Evolutionary conservation across 2,797 vertebrate species (phyloP), one percentile per base, ranked within the genome.

Genomic region (Sebastes umbrosus): DNA sequence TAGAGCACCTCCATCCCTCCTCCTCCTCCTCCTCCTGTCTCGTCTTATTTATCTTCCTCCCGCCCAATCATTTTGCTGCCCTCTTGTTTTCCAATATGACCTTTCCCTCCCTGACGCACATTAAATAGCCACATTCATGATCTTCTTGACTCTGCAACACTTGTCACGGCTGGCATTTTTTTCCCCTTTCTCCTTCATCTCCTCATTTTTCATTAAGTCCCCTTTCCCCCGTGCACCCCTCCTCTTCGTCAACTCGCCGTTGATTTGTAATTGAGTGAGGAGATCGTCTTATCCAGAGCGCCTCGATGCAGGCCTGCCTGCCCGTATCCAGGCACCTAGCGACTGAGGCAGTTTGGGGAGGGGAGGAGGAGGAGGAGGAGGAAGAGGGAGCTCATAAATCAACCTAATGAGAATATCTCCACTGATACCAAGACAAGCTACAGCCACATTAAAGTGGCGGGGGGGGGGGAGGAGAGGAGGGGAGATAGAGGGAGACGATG

Each of bases 401-500:
- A 95, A 86, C 84, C 91, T 94, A 94, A 95, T 94, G 94, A 95
- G 92, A 93, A 93, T 91, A 92, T 94, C 86, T 87, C 83, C 73
- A 67, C 79, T 90, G 89, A 94, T 91, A 88, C 83, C 36, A 62
- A 88, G 87, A 92, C 87, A 80, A 84, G 84, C 91, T 90, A 80
- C 84, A 84, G 87, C 82, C 72, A 89, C 83, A 85, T 90, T 90
- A 91, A 88, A 87, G 79, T 73, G 71, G 80, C 31, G 20, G 64
- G 64, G 57, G 52, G 34, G 4, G 39, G 39, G 14, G 36, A 39
- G 71, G 55, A 58, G 66, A 65, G 57, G 8, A 8, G 63, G 32
- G 25, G 62, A 8, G 46, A 34, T 39, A 32, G 57, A 25, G 63
- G 50, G 75, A 46, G 65, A 69, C n/a, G 66, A 82, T 67, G 69